These are phyloP conservation scores for Acanthopagrus latus DNA, from an alignment of 2,797 vertebrate genomes.

Conservation along the genomic window DNA sequence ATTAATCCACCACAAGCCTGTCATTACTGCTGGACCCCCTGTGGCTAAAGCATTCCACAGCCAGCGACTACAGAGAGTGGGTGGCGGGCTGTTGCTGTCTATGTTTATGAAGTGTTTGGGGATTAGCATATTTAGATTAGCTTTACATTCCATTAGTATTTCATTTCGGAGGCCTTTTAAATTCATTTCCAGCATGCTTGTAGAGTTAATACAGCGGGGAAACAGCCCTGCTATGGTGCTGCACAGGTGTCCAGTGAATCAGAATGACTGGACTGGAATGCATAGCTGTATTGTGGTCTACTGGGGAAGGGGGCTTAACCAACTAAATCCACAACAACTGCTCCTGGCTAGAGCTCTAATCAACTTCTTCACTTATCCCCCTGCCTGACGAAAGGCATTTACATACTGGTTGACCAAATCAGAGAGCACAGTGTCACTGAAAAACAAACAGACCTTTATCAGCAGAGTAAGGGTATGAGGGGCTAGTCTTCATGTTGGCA, in stretches of 20 bases:
- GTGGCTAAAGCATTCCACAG: conserved; percentile 83
- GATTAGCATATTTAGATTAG: conserved; percentile 89
- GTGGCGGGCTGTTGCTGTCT: conserved; percentile 69
- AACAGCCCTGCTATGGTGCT: conserved; percentile 15
- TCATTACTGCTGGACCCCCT: conserved; percentile 83
- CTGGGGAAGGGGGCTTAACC: conserved; percentile 59
- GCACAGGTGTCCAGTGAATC: conserved; percentile 69
- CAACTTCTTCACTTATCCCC: conserved; percentile 51
- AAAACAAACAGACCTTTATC: conserved; percentile 43
- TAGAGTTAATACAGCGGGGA: conserved; percentile 52
- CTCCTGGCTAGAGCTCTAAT: conserved; percentile 45
- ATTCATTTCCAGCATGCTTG: conserved; percentile 67
- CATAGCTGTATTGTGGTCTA: conserved; percentile 44
- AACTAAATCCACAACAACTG: conserved; percentile 57
- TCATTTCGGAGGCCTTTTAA: conserved; percentile 73
- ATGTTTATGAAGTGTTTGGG: conserved; percentile 79
- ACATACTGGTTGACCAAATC: conserved; percentile 47
- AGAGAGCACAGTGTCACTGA: conserved; percentile 19
- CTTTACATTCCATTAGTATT: conserved; percentile 85
- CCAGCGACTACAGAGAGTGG: conserved; percentile 74
- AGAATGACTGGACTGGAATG: conserved; percentile 65
- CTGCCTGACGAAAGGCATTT: conserved; percentile 49
- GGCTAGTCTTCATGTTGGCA: background rate
- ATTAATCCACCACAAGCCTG: conserved; percentile 84
- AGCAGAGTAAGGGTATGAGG: background rate